Conservation (phyloP, 1,140 invertebrate genomes). For the Drosophila pallidifrons region DNA sequence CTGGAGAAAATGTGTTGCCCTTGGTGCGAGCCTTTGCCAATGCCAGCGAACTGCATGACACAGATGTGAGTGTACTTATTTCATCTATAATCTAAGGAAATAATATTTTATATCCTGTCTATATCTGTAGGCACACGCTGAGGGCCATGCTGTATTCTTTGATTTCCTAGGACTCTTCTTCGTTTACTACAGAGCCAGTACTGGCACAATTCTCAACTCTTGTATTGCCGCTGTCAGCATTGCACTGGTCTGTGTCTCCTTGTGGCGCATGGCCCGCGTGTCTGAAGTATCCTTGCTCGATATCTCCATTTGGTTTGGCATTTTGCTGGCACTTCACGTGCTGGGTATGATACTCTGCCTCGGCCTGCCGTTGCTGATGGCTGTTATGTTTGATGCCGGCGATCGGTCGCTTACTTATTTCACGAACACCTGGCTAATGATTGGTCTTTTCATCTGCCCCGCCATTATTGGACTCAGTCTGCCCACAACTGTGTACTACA, state of each 20-base stretch:
- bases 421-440: conserved; percentile 87
- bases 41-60: conserved; percentile 87
- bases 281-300: conserved; percentile 47
- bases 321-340: conserved; percentile 66
- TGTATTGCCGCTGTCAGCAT: conserved; percentile 85
- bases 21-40: conserved; percentile 88
- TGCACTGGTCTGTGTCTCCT: conserved; percentile 81
- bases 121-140: conserved; percentile 75
- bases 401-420: conserved; percentile 89
- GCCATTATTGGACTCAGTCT: conserved; percentile 83
- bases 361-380: conserved; percentile 85
- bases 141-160: conserved; percentile 90
- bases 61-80: conserved; percentile 48
- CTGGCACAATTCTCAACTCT: conserved; percentile 87
- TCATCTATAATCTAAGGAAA: not conserved
- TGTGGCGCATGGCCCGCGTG: conserved; percentile 62
- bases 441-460: conserved; percentile 87
- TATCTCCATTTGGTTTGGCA: conserved; percentile 60
- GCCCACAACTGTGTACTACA: conserved; percentile 83
- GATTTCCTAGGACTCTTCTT: conserved; percentile 92
- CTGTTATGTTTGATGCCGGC: conserved; percentile 82
- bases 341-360: conserved; percentile 84
- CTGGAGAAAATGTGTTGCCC: conserved; percentile 91
- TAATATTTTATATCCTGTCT: not conserved
- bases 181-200: conserved; percentile 87